These are phyloP conservation scores for Lytechinus variegatus DNA, from an alignment of 35 echinoderm and acorn worm species.

Conservation along the genomic window DNA sequence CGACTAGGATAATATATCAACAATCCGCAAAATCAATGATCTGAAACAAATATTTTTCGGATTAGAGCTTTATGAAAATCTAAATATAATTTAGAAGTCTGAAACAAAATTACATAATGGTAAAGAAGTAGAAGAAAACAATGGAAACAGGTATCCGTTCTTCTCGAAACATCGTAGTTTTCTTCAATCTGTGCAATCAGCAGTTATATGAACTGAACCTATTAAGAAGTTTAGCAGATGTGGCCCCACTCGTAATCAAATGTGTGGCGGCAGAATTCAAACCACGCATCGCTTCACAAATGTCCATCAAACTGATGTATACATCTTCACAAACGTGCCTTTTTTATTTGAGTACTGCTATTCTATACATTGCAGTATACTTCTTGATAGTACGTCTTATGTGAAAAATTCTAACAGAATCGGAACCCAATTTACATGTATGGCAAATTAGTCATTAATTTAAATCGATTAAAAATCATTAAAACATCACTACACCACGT, in stretches of 20 bases:
- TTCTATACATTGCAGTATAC: no score
- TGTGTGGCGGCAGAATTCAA: background rate
- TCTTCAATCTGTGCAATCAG: background rate
- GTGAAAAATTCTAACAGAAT: no score
- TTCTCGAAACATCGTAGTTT: background rate
- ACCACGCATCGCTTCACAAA: background rate
- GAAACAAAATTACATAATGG: background rate
- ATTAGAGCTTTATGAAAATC: background rate
- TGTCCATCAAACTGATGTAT: background rate
- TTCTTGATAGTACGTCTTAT: no score
- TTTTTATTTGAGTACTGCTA: background rate
- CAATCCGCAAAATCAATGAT: background rate
- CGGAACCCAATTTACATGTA: no score
- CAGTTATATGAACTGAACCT: background rate
- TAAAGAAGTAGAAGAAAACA: no score
- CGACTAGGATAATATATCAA: background rate
- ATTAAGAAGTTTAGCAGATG: background rate
- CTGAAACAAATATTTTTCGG: background rate
- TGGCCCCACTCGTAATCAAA: background rate
- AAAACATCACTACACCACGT: no score
- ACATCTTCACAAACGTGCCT: background rate
- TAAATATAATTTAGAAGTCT: background rate
- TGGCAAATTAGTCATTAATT: no score
- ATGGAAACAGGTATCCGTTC: background rate
- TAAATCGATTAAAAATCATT: no score